Conservation (phyloP, 2,797 vertebrate genomes). For the Pangasius mekongensis region DNA sequence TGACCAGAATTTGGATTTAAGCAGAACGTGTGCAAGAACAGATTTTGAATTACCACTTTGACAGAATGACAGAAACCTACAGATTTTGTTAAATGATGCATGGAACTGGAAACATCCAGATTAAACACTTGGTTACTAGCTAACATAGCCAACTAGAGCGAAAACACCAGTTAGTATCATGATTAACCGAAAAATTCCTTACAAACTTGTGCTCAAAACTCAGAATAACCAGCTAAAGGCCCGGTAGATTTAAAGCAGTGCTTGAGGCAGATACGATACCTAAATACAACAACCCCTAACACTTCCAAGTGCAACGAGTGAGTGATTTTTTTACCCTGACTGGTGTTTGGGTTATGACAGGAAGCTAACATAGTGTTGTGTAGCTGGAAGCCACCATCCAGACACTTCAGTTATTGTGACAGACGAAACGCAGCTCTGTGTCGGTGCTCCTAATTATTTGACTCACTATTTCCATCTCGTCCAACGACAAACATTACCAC, state of each 20-base stretch:
- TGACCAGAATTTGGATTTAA: neutral
- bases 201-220: neutral
- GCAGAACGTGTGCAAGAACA: neutral
- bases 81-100: neutral
- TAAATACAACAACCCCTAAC: neutral
- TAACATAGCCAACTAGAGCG: neutral
- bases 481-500: neutral
- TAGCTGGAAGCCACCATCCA: neutral
- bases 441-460: neutral
- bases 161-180: neutral
- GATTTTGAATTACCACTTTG: neutral
- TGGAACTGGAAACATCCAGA: neutral
- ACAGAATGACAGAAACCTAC: neutral
- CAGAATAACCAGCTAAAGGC: neutral
- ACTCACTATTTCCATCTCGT: neutral
- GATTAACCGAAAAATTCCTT: neutral
- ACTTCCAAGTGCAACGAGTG: neutral
- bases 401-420: neutral
- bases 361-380: slow-evolving; percentile 18
- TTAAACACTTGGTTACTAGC: neutral
- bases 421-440: neutral
- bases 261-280: neutral
- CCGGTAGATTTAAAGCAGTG: neutral
- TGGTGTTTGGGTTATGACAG: neutral
- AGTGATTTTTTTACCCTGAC: neutral